Evolutionary conservation across 1,140 invertebrate species (phyloP), one percentile per base, ranked within the genome.

Genomic region (Drosophila novamexicana): DNA sequence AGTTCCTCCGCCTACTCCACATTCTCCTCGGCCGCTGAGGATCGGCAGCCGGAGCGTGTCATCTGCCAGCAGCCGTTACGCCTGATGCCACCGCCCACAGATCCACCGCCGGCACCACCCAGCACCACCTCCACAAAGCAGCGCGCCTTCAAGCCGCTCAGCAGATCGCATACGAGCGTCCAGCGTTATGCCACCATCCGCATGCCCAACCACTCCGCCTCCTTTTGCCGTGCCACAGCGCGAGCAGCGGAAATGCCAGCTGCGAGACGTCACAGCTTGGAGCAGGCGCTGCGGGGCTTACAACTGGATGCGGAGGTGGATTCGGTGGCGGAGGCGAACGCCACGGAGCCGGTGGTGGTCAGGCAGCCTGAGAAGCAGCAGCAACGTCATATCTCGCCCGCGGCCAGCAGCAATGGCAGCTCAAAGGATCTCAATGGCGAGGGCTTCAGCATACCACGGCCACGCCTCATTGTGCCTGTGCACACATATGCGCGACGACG

Each of bases 391-490:
- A 68, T 79, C 42, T 85, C 82, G 42, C 79, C 82, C 22, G 74
- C 79, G 49, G 67, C 52, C 50, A 84, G 80, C 68, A 89, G 84
- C 10, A 77, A 80, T 70, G 84, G 81, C 85, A 89, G 81, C 64
- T 74, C 83, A 1, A 89, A 89, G 75, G 84, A 89, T 89, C 85
- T 89, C 77, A 89, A 78, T 50, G 81, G 85, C 40, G 94, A 94
- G 7, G 95, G 96, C 73, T 97, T 97, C 92, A 94, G 94, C 45
- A 97, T 97, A 91, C 97, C 97, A 1, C 93, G 97, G 80, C 96
- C 96, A 12, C 96, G 96, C 88, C 94, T 97, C 65, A 96, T 97
- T 80, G 96, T 97, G 59, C 96, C 96, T 49, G 96, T 97, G 61
- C 96, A 97, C 93, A 97, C 96, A 2, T 97, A 97, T 91, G 96